Evolutionary conservation across 1,140 invertebrate genomes (phyloP).

Genomic region (Coenobita brevimanus): DNA sequence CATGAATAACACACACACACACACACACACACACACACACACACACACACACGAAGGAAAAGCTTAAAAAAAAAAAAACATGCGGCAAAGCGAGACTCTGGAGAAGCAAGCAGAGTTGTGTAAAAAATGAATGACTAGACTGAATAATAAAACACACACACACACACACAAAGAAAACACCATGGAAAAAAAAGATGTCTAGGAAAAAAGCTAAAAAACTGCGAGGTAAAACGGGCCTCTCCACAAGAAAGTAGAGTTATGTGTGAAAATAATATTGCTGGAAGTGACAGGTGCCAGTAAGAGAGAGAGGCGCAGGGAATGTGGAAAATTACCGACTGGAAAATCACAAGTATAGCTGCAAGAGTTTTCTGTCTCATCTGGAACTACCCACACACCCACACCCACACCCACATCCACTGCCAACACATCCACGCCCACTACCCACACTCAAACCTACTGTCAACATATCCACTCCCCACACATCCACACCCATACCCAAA

Average conservation of each 20-base stretch:
- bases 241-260: background rate
- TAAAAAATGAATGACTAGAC: background rate
- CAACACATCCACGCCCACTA: too few relatives aligned
- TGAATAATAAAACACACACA: too few relatives aligned
- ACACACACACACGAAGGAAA: too few relatives aligned
- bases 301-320: background rate
- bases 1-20: too few relatives aligned
- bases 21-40: too few relatives aligned
- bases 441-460: too few relatives aligned
- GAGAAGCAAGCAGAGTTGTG: background rate
- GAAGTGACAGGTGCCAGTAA: slow-evolving; percentile 18
- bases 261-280: background rate
- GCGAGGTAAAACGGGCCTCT: background rate
- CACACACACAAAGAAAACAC: too few relatives aligned
- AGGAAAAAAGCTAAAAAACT: background rate
- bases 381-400: background rate
- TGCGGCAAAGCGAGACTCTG: background rate
- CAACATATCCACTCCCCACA: too few relatives aligned
- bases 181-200: background rate
- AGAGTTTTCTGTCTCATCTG: background rate
- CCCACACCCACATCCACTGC: too few relatives aligned
- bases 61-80: background rate
- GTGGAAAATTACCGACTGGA: slow-evolving; percentile 22
- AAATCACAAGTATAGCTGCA: background rate
- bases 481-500: too few relatives aligned